Percentiles rank a stretch among this genome's conserved stretches.
These are phyloP conservation scores for Petrocephalus sullivani DNA, from an alignment of 2,797 vertebrate species.

Conservation along the genomic window DNA sequence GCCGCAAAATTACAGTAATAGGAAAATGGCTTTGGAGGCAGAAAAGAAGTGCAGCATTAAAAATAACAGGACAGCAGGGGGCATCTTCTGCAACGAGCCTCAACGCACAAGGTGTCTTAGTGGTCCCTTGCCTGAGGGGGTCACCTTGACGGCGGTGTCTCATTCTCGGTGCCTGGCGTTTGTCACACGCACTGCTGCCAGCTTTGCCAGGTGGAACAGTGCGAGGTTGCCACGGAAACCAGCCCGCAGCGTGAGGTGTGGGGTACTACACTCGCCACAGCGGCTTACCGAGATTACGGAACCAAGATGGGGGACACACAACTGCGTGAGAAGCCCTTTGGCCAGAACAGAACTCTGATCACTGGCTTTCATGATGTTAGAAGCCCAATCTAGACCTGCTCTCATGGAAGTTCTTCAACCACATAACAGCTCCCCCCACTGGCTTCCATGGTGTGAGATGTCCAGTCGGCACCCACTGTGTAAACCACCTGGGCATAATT, in stretches of 20 bases:
- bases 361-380: neutral
- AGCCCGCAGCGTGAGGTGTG: slow-evolving; percentile 42
- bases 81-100: slow-evolving; percentile 38
- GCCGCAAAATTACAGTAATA: neutral
- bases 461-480: neutral
- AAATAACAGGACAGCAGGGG: neutral
- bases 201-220: slow-evolving; percentile 53
- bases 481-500: neutral
- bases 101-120: slow-evolving; percentile 45
- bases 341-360: neutral
- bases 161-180: slow-evolving; percentile 45
- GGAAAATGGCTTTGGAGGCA: neutral
- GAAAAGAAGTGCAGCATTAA: neutral
- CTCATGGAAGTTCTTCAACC: neutral
- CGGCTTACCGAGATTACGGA: neutral
- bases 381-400: neutral
- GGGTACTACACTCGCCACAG: neutral
- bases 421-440: neutral
- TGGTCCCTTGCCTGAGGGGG: slow-evolving; percentile 51
- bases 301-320: neutral
- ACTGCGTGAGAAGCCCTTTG: neutral
- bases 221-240: slow-evolving; percentile 65
- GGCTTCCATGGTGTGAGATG: neutral
- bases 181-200: slow-evolving; percentile 50
- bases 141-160: slow-evolving; percentile 66